Conservation (phyloP, 2,888 invertebrate species). For the Eurytoma californica region DNA sequence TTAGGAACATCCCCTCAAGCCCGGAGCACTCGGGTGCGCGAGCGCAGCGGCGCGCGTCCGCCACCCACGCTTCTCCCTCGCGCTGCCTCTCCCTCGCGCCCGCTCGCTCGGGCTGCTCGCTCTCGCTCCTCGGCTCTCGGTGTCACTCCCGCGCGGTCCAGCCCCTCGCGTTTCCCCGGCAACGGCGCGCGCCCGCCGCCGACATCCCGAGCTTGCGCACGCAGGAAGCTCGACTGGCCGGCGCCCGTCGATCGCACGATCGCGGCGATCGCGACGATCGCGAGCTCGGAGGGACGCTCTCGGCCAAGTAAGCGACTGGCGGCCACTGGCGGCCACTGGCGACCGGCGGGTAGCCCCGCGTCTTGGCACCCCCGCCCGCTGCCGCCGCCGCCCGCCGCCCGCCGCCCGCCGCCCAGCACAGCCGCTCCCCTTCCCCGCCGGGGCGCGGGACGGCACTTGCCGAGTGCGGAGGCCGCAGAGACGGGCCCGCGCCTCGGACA, state of each 20-base stretch:
- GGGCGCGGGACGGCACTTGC: background rate
- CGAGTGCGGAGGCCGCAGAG: background rate
- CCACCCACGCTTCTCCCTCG: slow-evolving; percentile 1
- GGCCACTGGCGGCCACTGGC: slow-evolving; percentile 11
- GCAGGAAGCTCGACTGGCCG: background rate
- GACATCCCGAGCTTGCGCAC: slow-evolving; percentile 6
- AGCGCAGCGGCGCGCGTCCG: slow-evolving; percentile 28
- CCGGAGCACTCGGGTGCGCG: slow-evolving; percentile 27
- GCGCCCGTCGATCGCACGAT: no score
- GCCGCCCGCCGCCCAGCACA: background rate
- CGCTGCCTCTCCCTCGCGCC: slow-evolving; percentile 60
- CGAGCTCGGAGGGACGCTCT: slow-evolving; percentile 58
- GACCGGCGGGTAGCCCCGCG: slow-evolving; percentile 17
- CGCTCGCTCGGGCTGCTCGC: slow-evolving; percentile 16
- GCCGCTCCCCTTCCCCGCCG: background rate
- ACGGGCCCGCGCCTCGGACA: slow-evolving; percentile 58
- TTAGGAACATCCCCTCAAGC: slow-evolving; percentile 69
- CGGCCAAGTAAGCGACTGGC: slow-evolving; percentile 57
- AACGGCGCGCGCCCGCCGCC: slow-evolving; percentile 63
- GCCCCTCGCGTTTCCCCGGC: slow-evolving; percentile 71
- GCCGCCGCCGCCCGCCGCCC: background rate
- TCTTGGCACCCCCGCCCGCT: background rate
- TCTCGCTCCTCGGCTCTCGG: slow-evolving; percentile 1
- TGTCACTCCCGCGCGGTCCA: slow-evolving; percentile 64
- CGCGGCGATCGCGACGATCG: slow-evolving; percentile 47